Evolutionary conservation across 2,797 vertebrate species (phyloP).

Genomic region (Anisognathus igniventris): DNA sequence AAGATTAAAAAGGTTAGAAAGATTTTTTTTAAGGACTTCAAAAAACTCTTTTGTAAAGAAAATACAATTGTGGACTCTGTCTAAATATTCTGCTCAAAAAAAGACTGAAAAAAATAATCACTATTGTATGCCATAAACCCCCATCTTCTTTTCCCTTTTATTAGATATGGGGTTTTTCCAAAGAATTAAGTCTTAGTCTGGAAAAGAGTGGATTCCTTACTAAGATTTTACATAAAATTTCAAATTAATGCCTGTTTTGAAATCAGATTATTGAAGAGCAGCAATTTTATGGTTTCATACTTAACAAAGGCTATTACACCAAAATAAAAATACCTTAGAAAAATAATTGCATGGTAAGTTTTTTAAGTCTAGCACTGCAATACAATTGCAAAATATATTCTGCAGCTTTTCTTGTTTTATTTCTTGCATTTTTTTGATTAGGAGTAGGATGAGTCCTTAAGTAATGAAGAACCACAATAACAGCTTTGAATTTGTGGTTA

Average conservation of each 20-base stretch:
- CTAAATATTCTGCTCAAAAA: not conserved
- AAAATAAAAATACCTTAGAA: not conserved
- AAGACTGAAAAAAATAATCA: not conserved
- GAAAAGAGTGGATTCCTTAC: not conserved
- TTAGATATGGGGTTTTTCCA: not conserved
- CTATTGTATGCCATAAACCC: not conserved
- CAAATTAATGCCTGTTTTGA: not conserved
- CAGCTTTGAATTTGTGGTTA: not conserved
- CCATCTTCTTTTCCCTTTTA: not conserved
- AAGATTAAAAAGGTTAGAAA: not conserved
- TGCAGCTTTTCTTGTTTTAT: not conserved
- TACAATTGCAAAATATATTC: not conserved
- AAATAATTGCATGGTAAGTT: not conserved
- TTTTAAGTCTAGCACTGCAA: not conserved
- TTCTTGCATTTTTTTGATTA: not conserved
- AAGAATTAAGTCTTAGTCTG: not conserved
- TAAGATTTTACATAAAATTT: not conserved
- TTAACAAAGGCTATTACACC: not conserved
- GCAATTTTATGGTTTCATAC: not conserved
- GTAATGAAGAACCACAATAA: not conserved
- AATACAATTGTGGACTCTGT: not conserved
- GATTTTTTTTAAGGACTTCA: not conserved
- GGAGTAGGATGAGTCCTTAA: not conserved
- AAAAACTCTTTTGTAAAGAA: not conserved
- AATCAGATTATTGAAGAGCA: not conserved